Percentiles rank a stretch among this genome's conserved stretches.
Conservation (phyloP, 2,797 vertebrate species). For the Centropyge bicolor region DNA sequence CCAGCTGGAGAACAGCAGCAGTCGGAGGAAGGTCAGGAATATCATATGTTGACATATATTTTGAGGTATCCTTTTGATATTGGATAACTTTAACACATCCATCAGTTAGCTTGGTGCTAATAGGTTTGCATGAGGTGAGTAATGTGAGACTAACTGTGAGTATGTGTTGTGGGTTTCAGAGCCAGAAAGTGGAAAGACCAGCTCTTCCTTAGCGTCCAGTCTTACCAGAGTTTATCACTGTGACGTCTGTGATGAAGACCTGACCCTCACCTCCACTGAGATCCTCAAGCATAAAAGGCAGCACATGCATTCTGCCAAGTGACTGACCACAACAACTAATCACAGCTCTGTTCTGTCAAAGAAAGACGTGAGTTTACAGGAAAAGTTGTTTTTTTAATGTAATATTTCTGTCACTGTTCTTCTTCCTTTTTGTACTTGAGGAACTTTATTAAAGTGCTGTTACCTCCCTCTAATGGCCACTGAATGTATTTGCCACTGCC, state of each 20-base stretch:
- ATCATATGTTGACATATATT: not conserved
- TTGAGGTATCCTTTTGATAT: not conserved
- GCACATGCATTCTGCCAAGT: constrained; percentile 81
- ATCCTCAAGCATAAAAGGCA: constrained; percentile 92
- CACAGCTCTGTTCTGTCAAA: not conserved
- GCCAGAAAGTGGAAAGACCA: constrained; percentile 36
- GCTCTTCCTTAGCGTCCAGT: constrained; percentile 51
- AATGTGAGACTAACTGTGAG: not conserved
- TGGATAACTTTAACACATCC: not conserved
- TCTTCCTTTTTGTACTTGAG: constrained; percentile 12
- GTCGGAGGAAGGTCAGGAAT: constrained; percentile 68
- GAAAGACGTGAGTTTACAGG: constrained; percentile 4
- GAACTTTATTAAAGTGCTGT: constrained; percentile 20
- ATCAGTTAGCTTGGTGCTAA: not conserved
- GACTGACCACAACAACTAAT: constrained; percentile 11
- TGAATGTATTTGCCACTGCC: not conserved
- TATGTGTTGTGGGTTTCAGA: constrained; percentile 42
- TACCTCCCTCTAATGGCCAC: constrained; percentile 13
- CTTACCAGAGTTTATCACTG: constrained; percentile 89
- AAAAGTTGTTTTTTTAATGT: constrained; percentile 20
- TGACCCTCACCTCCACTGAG: constrained; percentile 90
- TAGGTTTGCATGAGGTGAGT: not conserved
- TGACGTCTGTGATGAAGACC: constrained; percentile 85
- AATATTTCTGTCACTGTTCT: not conserved
- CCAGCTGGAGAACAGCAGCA: constrained; percentile 70